Percentiles rank a stretch among this genome's conserved stretches.
Evolutionary conservation across 2,113 vertebrate genomes (phyloP).

Genomic region (Eleginops maclovinus): DNA sequence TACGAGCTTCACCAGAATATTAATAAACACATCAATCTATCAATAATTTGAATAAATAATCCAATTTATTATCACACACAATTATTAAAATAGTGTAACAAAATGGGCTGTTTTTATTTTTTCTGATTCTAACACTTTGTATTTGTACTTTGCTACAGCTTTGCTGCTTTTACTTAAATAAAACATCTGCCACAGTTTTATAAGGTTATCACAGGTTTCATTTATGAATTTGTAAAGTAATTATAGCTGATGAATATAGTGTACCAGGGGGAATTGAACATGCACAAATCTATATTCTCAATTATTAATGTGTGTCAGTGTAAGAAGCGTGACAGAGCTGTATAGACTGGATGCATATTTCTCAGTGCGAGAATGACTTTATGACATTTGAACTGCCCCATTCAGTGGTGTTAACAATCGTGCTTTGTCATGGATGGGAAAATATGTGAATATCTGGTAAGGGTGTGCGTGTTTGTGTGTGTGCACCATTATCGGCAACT

Average conservation of each 20-base stretch:
- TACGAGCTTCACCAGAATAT: too few species aligned
- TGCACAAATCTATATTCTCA: background rate
- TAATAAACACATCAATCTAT: too few species aligned
- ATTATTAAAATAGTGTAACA: too few species aligned
- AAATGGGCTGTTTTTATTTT: too few species aligned
- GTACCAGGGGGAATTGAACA: too few species aligned
- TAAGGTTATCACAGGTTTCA: background rate
- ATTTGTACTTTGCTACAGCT: too few species aligned
- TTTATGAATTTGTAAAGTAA: background rate
- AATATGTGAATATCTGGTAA: constrained; percentile 47
- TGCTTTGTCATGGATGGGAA: constrained; percentile 58
- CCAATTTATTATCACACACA: too few species aligned
- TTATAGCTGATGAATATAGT: background rate
- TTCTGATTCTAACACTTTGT: too few species aligned
- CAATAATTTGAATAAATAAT: too few species aligned
- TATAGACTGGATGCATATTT: constrained; percentile 3
- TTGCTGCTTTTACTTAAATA: too few species aligned
- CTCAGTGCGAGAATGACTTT: constrained; percentile 16
- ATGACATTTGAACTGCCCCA: constrained; percentile 23
- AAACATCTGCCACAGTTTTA: background rate
- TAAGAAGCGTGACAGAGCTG: background rate
- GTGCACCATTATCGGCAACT: constrained; percentile 37
- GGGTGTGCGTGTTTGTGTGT: constrained; percentile 21
- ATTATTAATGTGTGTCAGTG: background rate
- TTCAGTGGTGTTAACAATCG: constrained; percentile 53